Base-by-base conservation (phyloP, 2,113 vertebrate genomes). In the Enhydra lutris region DNA sequence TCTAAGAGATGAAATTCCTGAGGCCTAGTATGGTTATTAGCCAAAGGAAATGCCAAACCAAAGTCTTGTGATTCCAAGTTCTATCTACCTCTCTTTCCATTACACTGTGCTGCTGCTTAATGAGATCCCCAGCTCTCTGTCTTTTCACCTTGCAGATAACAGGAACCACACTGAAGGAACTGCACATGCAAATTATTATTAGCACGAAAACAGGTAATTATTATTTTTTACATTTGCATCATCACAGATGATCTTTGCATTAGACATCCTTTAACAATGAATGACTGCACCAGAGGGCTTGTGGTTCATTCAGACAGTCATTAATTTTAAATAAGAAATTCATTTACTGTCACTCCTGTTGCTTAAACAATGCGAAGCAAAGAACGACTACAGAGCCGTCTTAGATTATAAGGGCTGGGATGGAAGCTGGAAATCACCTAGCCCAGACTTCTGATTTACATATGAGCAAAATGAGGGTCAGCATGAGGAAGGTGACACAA, bases 251-350 rank as follows among this genome's bases (percentile, higher is more conserved):
- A 97, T 97, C 95, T 97, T 95, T 92, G 86, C 92, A 61, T 89
- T 92, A 97, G 89, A 88, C 95, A 67, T 92, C 97, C 90, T 94
- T 95, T 89, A 96, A 80, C 90, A 78, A 57, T 96, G 80, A 97
- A 96, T 90, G 94, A 80, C 90, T 97, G 96, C 94, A 91, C 84
- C 36, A 82, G 92, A 91, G 85, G 94, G 78, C 81, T 93, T 94
- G 91, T 29, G 18, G 45, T 94, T 98, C 45, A 79, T 98, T 76
- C 82, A 8, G 50, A 52, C 50, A 52, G 26, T 92, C 89, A 96
- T 71, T 89, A 93, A 55, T 89, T 98, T 94, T 97, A 97, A 97
- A 55, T 95, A 86, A 93, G 52, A 98, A 98, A 98, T 95, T 13
- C 26, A 95, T 92, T 85, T 98, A 67, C 88, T 97, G 94, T 97